Evolutionary conservation across 1,140 invertebrate genomes (phyloP).

Genomic region (Philotrypesis tridentata): DNA sequence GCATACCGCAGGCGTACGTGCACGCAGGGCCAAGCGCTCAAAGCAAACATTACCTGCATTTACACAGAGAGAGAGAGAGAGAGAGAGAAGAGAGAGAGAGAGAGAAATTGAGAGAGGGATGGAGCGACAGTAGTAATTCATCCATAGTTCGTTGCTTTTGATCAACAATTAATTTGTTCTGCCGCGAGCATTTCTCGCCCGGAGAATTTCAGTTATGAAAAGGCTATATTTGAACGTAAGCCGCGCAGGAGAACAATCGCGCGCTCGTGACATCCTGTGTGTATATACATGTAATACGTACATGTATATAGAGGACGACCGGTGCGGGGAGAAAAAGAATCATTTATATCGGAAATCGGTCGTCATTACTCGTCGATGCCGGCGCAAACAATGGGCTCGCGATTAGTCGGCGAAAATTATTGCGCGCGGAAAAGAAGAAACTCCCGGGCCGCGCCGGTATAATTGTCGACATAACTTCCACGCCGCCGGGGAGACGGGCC

Average conservation of each 20-base stretch:
- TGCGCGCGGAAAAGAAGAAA: background rate
- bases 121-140: background rate
- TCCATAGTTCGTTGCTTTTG: background rate
- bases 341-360: background rate
- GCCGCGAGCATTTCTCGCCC: no score
- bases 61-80: no score
- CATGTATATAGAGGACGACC: no score
- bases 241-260: background rate
- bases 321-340: background rate
- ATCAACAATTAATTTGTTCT: background rate
- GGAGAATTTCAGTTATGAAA: background rate
- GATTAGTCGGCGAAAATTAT: background rate
- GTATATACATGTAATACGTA: no score
- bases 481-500: background rate
- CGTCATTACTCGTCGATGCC: background rate
- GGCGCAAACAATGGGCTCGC: background rate
- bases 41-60: no score
- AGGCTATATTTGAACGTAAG: no score
- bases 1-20: no score
- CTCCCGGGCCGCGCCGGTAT: background rate
- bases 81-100: no score
- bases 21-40: background rate
- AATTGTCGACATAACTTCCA: constrained; percentile 23
- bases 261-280: no score
- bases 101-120: no score